Percentiles rank a stretch among this genome's conserved stretches.
phyloP scores from a whole-genome alignment of 2,113 vertebrate genomes.

The Heterochromis multidens region DNA sequence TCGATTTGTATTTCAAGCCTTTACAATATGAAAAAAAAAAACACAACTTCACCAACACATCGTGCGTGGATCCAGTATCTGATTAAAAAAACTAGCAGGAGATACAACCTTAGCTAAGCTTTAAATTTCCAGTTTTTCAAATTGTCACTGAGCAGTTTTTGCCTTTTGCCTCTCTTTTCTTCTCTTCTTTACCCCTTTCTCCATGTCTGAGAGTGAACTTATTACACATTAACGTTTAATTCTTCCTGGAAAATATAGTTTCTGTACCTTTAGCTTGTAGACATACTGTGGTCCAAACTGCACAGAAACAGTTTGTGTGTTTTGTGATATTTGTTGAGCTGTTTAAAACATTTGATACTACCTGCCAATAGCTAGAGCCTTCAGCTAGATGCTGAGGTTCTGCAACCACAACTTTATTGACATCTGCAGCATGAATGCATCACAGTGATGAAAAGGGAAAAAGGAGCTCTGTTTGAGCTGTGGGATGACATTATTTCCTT shows the following conservation, averaged over 20 bases:
- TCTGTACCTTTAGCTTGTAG: neutral
- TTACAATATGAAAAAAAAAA: too few species aligned
- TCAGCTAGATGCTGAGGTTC: neutral
- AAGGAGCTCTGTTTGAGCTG: neutral
- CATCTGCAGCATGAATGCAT: neutral
- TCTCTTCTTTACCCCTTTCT: neutral
- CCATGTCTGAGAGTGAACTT: neutral
- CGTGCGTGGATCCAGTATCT: too few species aligned
- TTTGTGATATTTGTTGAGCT: neutral
- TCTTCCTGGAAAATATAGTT: neutral
- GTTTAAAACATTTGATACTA: neutral
- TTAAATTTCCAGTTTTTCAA: accelerated
- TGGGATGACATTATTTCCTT: neutral
- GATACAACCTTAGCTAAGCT: too few species aligned
- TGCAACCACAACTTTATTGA: neutral
- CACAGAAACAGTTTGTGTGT: neutral
- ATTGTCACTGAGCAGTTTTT: too few species aligned
- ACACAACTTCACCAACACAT: too few species aligned
- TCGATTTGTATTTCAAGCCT: too few species aligned
- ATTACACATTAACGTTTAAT: neutral
- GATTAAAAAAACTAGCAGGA: too few species aligned
- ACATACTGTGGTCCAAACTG: neutral
- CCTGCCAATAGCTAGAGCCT: neutral
- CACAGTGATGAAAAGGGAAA: neutral
- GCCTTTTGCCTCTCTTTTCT: too few species aligned